Conservation (phyloP, 2,888 invertebrate genomes). For the Agrotis clavis region DNA sequence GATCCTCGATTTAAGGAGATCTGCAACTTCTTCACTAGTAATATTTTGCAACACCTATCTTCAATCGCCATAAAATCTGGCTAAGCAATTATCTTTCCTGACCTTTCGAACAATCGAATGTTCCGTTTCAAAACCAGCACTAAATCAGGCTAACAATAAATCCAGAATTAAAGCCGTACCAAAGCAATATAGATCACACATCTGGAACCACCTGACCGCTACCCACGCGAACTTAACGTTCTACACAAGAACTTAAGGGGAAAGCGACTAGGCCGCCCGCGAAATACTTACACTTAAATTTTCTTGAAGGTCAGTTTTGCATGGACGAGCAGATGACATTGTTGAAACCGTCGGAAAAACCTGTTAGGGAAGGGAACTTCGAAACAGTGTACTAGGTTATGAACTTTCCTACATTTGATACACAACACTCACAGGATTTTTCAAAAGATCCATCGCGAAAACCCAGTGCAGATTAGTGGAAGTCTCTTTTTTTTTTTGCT, state of each 20-base stretch:
- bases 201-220: slow-evolving; percentile 60
- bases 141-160: slow-evolving; percentile 40
- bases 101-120: slow-evolving; percentile 9
- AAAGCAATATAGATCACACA: slow-evolving; percentile 61
- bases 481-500: no score
- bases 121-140: slow-evolving; percentile 13
- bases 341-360: no score
- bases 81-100: slow-evolving; percentile 10
- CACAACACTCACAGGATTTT: no score
- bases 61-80: background rate
- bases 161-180: slow-evolving; percentile 36
- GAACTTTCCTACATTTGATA: no score
- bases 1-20: background rate
- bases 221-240: slow-evolving; percentile 59
- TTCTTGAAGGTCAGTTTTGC: no score
- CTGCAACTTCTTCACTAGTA: background rate
- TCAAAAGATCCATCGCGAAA: no score
- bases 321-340: no score
- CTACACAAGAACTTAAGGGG: slow-evolving; percentile 43
- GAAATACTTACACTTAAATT: no score
- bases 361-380: no score
- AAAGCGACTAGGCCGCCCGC: background rate
- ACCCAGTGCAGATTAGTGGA: no score
- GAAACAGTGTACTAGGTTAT: no score
- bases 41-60: background rate